Evolutionary conservation across 1,140 invertebrate genomes (phyloP).

Genomic region (Drosophila erecta): DNA sequence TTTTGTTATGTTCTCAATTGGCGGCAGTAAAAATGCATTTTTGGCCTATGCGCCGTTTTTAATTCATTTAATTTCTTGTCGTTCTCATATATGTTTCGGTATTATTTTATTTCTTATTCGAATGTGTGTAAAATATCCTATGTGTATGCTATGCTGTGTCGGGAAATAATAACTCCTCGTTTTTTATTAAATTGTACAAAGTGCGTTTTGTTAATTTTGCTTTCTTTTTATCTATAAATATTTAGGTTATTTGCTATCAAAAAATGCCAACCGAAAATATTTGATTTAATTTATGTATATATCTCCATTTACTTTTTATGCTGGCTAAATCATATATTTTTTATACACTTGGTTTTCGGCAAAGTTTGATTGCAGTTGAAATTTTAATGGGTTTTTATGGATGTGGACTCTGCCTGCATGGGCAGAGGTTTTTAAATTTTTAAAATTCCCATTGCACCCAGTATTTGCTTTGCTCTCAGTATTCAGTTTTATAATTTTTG

Average conservation of each 20-base stretch:
- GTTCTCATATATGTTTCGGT: slow-evolving; percentile 20
- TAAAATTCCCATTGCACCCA: slow-evolving; percentile 47
- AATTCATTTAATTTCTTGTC: slow-evolving; percentile 46
- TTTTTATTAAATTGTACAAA: slow-evolving; percentile 68
- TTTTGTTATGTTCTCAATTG: slow-evolving; percentile 16
- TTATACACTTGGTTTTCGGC: slow-evolving; percentile 36
- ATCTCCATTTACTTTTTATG: slow-evolving; percentile 18
- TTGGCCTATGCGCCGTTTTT: slow-evolving; percentile 50
- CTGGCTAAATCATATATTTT: slow-evolving; percentile 41
- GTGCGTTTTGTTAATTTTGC: slow-evolving; percentile 36
- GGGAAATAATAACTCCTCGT: slow-evolving; percentile 50
- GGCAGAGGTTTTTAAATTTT: slow-evolving; percentile 36
- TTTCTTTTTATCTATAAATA: slow-evolving; percentile 39
- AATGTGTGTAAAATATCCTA: slow-evolving; percentile 51
- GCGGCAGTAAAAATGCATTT: slow-evolving; percentile 35
- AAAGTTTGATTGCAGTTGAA: slow-evolving; percentile 41
- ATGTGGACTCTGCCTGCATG: slow-evolving; percentile 21
- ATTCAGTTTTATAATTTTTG: slow-evolving; percentile 25
- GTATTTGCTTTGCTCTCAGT: slow-evolving; percentile 8
- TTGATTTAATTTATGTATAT: slow-evolving; percentile 51
- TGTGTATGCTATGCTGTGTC: slow-evolving; percentile 37
- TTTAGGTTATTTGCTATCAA: slow-evolving; percentile 60
- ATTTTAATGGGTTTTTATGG: slow-evolving; percentile 42
- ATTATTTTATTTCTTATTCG: slow-evolving; percentile 26
- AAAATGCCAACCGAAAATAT: slow-evolving; percentile 54